A percentile compares a stretch with the other conserved stretches of the same genome.
phyloP scores from a whole-genome alignment of 2,888 invertebrate genomes.

The Colletes collaris region DNA sequence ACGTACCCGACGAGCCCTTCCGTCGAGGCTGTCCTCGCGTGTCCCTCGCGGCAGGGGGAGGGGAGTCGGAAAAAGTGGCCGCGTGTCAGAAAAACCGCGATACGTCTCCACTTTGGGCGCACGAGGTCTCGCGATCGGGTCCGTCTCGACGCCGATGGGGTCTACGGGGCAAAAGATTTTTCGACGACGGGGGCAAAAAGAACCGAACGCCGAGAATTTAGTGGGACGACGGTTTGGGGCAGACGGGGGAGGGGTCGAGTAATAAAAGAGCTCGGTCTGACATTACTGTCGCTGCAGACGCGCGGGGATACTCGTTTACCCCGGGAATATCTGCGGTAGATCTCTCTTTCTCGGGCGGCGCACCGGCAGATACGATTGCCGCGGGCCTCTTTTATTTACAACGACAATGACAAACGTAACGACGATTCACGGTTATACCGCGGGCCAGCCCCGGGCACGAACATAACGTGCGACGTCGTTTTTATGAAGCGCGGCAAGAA shows the following conservation, averaged over 20 bases:
- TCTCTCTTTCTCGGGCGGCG: conserved; percentile 62
- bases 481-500: conserved; percentile 73
- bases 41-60: no score
- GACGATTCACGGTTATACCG: conserved; percentile 70
- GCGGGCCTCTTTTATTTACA: conserved; percentile 67
- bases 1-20: conserved; percentile 20
- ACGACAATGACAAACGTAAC: conserved; percentile 75
- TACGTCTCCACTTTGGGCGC: no score
- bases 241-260: conserved; percentile 18
- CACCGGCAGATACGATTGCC: conserved; percentile 57
- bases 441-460: conserved; percentile 41
- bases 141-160: not conserved
- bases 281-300: conserved; percentile 68
- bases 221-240: not conserved
- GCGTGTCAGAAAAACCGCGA: no score
- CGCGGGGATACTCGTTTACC: conserved; percentile 69
- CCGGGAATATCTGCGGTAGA: conserved; percentile 68
- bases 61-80: no score
- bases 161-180: conserved; percentile 19
- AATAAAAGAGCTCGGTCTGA: conserved; percentile 65
- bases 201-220: conserved; percentile 19
- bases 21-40: not conserved
- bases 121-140: not conserved
- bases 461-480: conserved; percentile 67
- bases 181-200: not conserved